Evolutionary conservation across 2,113 vertebrate genomes (phyloP).

Genomic region (Pachycephala philippinensis): DNA sequence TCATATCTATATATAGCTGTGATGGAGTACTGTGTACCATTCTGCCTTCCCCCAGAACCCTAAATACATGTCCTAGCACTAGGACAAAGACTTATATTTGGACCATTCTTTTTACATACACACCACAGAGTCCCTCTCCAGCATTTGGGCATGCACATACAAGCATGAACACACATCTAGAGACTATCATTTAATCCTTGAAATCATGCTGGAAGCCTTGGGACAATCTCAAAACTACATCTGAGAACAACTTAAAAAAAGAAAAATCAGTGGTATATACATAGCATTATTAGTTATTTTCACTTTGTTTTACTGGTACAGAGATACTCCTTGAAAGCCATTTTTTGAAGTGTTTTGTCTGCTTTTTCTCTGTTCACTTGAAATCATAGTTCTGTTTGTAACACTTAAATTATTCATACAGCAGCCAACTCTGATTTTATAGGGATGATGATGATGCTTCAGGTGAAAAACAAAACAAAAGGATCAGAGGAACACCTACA

Average conservation of each 20-base stretch:
- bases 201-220: not conserved
- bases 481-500: not conserved
- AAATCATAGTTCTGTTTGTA: slow-evolving; percentile 4
- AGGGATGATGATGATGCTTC: not conserved
- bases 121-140: not conserved
- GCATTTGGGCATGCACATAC: not conserved
- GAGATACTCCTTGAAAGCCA: not conserved
- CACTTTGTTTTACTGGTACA: not conserved
- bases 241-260: not conserved
- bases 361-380: not conserved
- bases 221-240: slow-evolving; percentile 1
- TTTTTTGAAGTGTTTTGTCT: not conserved
- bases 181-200: not conserved
- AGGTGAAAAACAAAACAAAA: slow-evolving; percentile 12
- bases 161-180: not conserved
- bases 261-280: not conserved
- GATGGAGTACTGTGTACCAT: not conserved
- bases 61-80: not conserved
- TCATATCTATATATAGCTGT: not conserved
- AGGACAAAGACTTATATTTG: not conserved
- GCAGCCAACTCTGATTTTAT: not conserved
- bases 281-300: not conserved
- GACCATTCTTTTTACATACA: not conserved
- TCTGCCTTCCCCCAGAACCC: not conserved
- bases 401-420: slow-evolving; percentile 9